Base-by-base conservation (phyloP, 2,888 invertebrate genomes). In the Camptogramma bilineatum region DNA sequence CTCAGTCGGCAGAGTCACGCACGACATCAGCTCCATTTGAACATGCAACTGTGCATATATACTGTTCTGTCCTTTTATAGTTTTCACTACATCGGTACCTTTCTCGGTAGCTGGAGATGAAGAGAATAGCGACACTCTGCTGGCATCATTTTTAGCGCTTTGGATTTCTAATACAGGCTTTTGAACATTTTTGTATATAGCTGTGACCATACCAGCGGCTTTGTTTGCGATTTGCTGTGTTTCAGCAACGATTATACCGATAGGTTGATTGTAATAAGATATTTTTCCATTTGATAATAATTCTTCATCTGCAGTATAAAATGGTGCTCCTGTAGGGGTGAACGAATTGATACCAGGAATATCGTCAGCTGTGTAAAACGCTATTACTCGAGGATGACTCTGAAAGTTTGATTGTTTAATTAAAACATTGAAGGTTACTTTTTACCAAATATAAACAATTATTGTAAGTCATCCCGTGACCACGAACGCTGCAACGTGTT, bases 41-140 rank as follows among this genome's bases (percentile, higher is more conserved):
- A 94, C 96, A 82, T 96, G 96, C 76, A 95, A 96, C 76, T 97
- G 97, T 13, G 90, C 82, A n/a, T 94, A 94, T 54, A 94, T 81
- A 31, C 92, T 85, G 44, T 93, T 88, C 17, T 82, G 86, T 0
- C 96, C 96, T 66, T 74, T 79, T 3, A 94, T 89, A 7, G 83
- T 68, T 62, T 94, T 89, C 21, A 81, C 86, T 0, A 92, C 76
- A 68, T 94, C 84, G 1, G 72, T 77, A 1, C 90, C 91, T 48
- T 52, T 81, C 62, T 83, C 87, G 0, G 78, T 81, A 1, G 85
- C 72, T 69, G 71, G 47, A 42, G 72, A 66, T 47, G 78, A 60
- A 54, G 66, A 50, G 13, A 64, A 69, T 13, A 81, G 1, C 16
- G 68, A 77, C 42, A 67, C 67, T 68, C 83, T 84, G 9, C 72